Evolutionary conservation across 2,888 invertebrate genomes (phyloP), one percentile per base, ranked within the genome.

Genomic region (Philereme transversata): DNA sequence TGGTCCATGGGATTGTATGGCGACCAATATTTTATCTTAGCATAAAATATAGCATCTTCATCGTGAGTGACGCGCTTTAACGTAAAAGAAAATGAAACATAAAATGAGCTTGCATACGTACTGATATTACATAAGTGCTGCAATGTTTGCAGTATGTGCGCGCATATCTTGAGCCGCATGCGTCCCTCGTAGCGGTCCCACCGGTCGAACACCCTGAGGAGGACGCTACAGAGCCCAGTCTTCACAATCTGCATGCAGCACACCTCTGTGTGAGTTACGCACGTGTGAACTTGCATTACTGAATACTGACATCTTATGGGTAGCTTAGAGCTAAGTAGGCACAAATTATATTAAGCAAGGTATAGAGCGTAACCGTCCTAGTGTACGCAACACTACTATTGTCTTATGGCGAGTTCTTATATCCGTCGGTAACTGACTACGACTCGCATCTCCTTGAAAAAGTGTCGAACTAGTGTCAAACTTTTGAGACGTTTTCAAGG

Each of bases 181-280:
- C 93, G 93, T 7, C 94, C 94, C 73, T 94, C 94, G 82, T 93
- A 94, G 77, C 93, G 93, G 67, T 94, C 94, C 94, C 94, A 94
- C 45, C 93, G 88, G 79, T 94, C 94, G 84, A 95, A 94, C 74
- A 94, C 91, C 68, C 94, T 88, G 80, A 94, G 90, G 62, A 95
- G 82, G 70, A 93, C 86, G 76, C 88, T 87, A 74, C 93, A 90
- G 71, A 94, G 89, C 68, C 94, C 94, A 74, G 92, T 91, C 88
- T 94, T 94, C 75, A 94, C 93, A 78, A 94, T 93, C 87, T 94
- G 94, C 82, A 92, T 92, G 86, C 94, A 94, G 90, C 94, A 94
- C 76, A 93, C 87, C 87, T 93, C 94, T 95, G 90, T 85, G 82
- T 89, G 84, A 89, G 88, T 89, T 87, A 88, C 77, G 82, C 67